These are phyloP conservation scores for Eilema griseolum DNA, from an alignment of 2,888 invertebrate genomes.

Conservation along the genomic window DNA sequence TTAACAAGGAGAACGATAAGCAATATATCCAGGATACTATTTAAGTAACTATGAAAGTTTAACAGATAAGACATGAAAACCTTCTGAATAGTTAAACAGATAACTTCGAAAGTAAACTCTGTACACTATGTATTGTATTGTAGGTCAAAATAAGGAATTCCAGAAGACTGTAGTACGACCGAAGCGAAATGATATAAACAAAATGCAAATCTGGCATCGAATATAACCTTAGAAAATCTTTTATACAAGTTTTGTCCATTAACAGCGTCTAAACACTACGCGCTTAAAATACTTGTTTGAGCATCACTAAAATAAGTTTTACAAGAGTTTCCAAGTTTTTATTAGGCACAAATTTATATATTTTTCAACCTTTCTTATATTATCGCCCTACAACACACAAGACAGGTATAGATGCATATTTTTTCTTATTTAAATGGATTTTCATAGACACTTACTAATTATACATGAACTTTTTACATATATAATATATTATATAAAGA, in stretches of 20 bases:
- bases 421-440: constrained; percentile 74
- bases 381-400: constrained; percentile 79
- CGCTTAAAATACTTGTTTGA: constrained; percentile 82
- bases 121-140: not conserved
- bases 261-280: constrained; percentile 82
- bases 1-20: not conserved
- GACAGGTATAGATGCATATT: constrained; percentile 75
- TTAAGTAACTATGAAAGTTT: not conserved
- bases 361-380: constrained; percentile 58
- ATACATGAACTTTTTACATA: constrained; percentile 84
- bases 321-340: constrained; percentile 71
- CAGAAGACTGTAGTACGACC: constrained; percentile 35
- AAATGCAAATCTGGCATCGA: constrained; percentile 81
- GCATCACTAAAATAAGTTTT: constrained; percentile 80
- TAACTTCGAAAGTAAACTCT: not conserved
- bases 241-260: constrained; percentile 61
- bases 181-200: constrained; percentile 48
- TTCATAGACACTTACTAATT: constrained; percentile 84
- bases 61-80: not conserved
- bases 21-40: not conserved
- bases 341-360: constrained; percentile 83
- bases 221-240: constrained; percentile 69
- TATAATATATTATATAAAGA: constrained; percentile 86
- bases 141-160: constrained; percentile 39
- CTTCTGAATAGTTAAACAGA: not conserved